Base-by-base conservation (phyloP, 2,113 vertebrate genomes). In the Tupaia tana region DNA sequence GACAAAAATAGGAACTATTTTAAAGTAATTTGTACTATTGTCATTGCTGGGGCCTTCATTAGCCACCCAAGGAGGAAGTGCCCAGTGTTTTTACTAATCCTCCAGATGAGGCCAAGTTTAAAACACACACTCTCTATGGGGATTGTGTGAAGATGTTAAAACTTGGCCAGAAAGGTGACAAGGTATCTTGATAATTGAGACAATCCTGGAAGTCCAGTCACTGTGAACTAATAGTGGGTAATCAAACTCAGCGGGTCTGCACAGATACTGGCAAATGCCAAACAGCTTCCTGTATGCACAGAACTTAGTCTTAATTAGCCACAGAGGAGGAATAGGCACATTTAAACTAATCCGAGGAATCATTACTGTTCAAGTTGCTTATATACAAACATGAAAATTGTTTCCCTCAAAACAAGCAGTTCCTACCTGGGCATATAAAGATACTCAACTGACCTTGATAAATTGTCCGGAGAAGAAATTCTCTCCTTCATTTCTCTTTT, bases 1-100 rank as follows among this genome's bases (percentile, higher is more conserved):
- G 75, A 95, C 93, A 91, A 93, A 97, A 97, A 97, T 96, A 96
- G 97, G 83, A 87, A 91, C 86, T 81, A 69, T 96, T 96, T 96
- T 86, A 84, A 97, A 96, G 89, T 94, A 63, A 95, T 97, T 75
- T 96, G 84, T 89, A 61, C 75, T 66, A 78, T 90, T 96, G 95
- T 96, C 87, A 19, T 94, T 59, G 71, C 71, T 67, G 81, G 59
- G 86, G 63, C 19, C 93, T 96, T 97, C 86, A 96, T 97, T 96
- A 97, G 63, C 96, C 91, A 90, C 93, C 97, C 95, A 52, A 96
- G 92, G 92, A 96, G 89, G 95, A 95, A 86, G 83, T 3, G 9
- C 93, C 96, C 71, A 58, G 1, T 89, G 71, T 89, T 96, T 96
- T 89, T n/a, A 84, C 91, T 94, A 93, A 93, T 96, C 96, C 73